phyloP scores from a whole-genome alignment of 2,797 vertebrate species.

The Rousettus madagascariensis region DNA sequence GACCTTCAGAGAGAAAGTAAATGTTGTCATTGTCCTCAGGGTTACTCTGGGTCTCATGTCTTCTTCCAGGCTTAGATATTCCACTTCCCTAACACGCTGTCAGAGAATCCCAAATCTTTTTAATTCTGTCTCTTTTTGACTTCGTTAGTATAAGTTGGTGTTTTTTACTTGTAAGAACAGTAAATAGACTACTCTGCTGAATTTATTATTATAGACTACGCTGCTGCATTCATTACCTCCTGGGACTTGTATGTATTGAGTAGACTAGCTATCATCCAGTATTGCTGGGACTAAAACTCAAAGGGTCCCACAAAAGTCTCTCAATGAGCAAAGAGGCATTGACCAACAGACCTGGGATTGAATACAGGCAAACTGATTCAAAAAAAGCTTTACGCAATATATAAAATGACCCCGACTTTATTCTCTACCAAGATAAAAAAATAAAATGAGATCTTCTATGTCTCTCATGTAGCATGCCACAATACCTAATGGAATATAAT shows the following conservation, averaged over 20 bases:
- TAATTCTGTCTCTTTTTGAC: not conserved
- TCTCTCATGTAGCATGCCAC: not conserved
- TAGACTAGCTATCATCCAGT: not conserved
- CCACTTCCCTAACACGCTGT: not conserved
- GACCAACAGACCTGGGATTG: not conserved
- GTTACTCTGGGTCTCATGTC: not conserved
- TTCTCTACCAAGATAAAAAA: not conserved
- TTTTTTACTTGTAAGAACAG: not conserved
- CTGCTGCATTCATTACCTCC: not conserved
- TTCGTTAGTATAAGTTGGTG: not conserved
- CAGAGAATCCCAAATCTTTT: not conserved
- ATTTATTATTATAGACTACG: not conserved
- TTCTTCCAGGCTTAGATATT: not conserved
- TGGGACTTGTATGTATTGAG: not conserved
- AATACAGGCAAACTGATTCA: not conserved
- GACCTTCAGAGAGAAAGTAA: not conserved
- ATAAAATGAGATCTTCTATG: not conserved
- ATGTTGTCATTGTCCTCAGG: not conserved
- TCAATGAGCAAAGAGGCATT: not conserved
- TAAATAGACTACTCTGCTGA: not conserved
- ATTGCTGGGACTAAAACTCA: not conserved
- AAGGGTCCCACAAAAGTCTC: not conserved
- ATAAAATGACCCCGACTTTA: not conserved
- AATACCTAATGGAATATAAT: not conserved
- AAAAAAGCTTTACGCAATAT: not conserved